Conservation (phyloP, 2,888 invertebrate species). For the Drosophila barbarae region DNA sequence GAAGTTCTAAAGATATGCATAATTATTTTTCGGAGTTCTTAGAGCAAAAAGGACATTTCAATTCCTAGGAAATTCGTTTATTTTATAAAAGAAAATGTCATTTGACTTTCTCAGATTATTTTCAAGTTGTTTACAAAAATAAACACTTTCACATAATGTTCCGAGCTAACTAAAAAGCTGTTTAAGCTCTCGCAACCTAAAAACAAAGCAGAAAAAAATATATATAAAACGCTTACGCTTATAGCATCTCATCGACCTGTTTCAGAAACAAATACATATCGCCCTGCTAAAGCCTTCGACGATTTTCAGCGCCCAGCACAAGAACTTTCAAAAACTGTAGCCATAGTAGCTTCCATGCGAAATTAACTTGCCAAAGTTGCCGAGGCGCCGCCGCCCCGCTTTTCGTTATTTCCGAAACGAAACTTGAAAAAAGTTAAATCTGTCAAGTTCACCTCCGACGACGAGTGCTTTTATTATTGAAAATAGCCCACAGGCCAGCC, state of each 20-base stretch:
- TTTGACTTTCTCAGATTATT: not conserved
- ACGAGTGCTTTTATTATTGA: conserved; percentile 66
- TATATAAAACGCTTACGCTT: conserved; percentile 54
- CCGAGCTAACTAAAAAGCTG: conserved; percentile 49
- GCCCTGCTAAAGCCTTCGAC: conserved; percentile 77
- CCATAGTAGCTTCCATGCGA: conserved; percentile 77
- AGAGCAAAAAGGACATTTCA: too few species aligned
- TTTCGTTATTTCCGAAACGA: conserved; percentile 63
- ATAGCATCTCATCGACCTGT: conserved; percentile 36
- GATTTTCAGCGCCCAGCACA: conserved; percentile 79
- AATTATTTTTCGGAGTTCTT: not conserved
- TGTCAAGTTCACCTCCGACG: conserved; percentile 65
- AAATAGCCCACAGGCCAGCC: conserved; percentile 17
- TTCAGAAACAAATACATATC: conserved; percentile 57
- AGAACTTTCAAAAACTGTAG: conserved; percentile 78
- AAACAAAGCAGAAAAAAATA: conserved; percentile 25
- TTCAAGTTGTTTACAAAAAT: conserved; percentile 28
- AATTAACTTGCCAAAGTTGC: conserved; percentile 72
- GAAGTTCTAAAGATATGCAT: not conserved
- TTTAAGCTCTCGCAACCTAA: conserved; percentile 59
- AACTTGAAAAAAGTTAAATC: conserved; percentile 74
- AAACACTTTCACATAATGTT: conserved; percentile 21
- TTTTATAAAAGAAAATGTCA: not conserved
- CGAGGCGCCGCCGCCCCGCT: conserved; percentile 23
- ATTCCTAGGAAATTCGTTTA: not conserved